Base-by-base conservation (phyloP, 2,797 vertebrate species). In the Leptodactylus fallax region DNA sequence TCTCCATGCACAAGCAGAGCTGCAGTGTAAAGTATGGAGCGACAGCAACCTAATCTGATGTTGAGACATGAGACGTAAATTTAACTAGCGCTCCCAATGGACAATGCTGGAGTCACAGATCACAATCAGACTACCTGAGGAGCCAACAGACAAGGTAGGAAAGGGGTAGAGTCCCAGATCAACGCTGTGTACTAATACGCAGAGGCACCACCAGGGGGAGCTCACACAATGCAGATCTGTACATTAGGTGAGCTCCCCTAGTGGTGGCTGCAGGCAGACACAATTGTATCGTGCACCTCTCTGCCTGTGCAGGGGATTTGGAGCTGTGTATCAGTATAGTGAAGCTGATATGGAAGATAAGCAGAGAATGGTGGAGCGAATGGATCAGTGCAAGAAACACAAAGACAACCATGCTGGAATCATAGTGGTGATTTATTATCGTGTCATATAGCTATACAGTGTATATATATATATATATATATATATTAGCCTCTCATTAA, bases 401-500 rank as follows among this genome's bases (percentile, higher is more conserved):
- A n/a, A 76, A 12, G 21, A 6, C 63, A 78, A 45, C 4, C 0
- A 21, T 51, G 27, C 7, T 51, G 4, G 8, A 74, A 88, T 79
- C 86, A 71, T 10, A 12, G 69, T 8, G 1, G 5, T 16, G 45
- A 13, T 88, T 88, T 88, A 79, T 72, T 79, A 58, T 49, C n/a
- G 16, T 79, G 49, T 72, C 23, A 88, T 69, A 53, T 53, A 53
- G 36, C 1, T 36, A 36, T 2, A 36, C 36, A 2, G 36, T 53
- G 85, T 88, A 88, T 53, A 53, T 53, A 8, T 53, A 88, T 88
- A 88, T 53, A 53, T 53, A 8, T 53, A 53, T 53, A 53, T 53
- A 53, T 53, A 88, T 88, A 88, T 88, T 85, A 81, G 78, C 47
- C 51, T 85, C 69, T 85, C 49, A 85, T 81, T 81, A 81, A 88